Evolutionary conservation across 2,888 invertebrate genomes (phyloP).

Genomic region (Argyresthia goedartella): DNA sequence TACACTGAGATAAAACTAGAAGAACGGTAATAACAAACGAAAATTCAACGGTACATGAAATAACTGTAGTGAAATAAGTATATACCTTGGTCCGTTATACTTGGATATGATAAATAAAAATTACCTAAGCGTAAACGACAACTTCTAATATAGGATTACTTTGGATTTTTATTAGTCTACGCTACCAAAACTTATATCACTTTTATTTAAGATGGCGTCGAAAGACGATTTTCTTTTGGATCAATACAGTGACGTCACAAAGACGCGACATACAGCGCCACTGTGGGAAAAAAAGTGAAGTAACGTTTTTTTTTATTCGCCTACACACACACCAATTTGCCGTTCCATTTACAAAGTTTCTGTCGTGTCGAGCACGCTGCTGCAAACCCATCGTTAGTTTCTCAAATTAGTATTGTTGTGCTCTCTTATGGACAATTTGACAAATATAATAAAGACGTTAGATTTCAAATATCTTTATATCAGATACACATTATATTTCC

Average conservation of each 20-base stretch:
- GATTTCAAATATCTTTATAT: too few relatives aligned
- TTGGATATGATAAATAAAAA: slow-evolving; percentile 68
- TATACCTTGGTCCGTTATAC: slow-evolving; percentile 87
- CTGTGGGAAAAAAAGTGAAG: slow-evolving; percentile 19
- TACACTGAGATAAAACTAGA: slow-evolving; percentile 34
- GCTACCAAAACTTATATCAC: slow-evolving; percentile 74
- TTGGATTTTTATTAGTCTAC: slow-evolving; percentile 64
- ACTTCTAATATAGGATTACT: slow-evolving; percentile 58
- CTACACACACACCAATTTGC: not conserved
- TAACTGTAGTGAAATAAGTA: slow-evolving; percentile 58
- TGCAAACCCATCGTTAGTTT: too few relatives aligned
- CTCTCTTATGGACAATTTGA: too few relatives aligned
- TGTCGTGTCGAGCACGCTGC: too few relatives aligned
- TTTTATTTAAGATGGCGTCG: slow-evolving; percentile 71
- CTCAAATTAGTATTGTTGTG: too few relatives aligned
- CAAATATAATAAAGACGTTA: too few relatives aligned
- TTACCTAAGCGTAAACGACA: slow-evolving; percentile 50
- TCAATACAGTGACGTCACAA: slow-evolving; percentile 69
- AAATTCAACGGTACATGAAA: slow-evolving; percentile 35
- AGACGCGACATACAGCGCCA: slow-evolving; percentile 51
- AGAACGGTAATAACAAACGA: slow-evolving; percentile 62
- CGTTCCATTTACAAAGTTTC: too few relatives aligned
- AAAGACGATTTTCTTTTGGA: slow-evolving; percentile 59
- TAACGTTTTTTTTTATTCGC: not conserved
- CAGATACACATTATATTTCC: too few relatives aligned